Percentiles rank a stretch among this genome's conserved stretches.
phyloP scores from a whole-genome alignment of 2,113 vertebrate genomes.

The Rhombomys opimus region DNA sequence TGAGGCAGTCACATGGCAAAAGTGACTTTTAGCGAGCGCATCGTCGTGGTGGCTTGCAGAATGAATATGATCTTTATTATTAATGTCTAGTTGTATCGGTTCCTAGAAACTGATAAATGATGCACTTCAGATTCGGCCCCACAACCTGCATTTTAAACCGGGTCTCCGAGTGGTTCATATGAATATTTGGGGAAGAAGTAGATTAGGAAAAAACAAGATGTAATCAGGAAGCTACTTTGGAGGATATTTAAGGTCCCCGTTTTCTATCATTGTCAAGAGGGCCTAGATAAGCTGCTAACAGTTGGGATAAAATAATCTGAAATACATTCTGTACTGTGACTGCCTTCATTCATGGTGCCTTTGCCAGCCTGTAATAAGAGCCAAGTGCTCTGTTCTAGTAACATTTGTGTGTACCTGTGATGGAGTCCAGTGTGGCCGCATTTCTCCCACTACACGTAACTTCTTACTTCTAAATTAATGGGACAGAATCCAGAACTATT shows the following conservation, averaged over 20 bases:
- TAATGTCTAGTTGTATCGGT: background rate
- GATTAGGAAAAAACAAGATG: background rate
- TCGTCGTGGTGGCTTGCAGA: background rate
- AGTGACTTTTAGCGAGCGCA: background rate
- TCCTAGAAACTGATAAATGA: conserved; percentile 8
- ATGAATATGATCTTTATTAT: conserved; percentile 38
- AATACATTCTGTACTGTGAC: background rate
- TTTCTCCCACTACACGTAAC: background rate
- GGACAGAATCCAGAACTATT: background rate
- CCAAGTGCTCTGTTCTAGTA: background rate
- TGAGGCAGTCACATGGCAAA: background rate
- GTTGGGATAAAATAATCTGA: background rate
- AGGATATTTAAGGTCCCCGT: background rate
- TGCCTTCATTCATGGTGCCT: background rate
- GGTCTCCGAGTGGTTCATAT: background rate
- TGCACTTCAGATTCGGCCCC: background rate
- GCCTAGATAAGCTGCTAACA: background rate
- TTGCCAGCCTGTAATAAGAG: background rate
- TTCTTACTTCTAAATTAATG: conserved; percentile 38
- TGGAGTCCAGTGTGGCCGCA: background rate
- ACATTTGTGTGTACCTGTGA: background rate
- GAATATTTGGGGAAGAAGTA: background rate
- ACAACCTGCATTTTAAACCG: conserved; percentile 3
- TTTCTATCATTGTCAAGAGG: background rate
- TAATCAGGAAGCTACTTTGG: background rate